Percentiles rank a stretch among this genome's conserved stretches.
phyloP scores from a whole-genome alignment of 2,113 vertebrate genomes.

The Oreotrochilus melanogaster region DNA sequence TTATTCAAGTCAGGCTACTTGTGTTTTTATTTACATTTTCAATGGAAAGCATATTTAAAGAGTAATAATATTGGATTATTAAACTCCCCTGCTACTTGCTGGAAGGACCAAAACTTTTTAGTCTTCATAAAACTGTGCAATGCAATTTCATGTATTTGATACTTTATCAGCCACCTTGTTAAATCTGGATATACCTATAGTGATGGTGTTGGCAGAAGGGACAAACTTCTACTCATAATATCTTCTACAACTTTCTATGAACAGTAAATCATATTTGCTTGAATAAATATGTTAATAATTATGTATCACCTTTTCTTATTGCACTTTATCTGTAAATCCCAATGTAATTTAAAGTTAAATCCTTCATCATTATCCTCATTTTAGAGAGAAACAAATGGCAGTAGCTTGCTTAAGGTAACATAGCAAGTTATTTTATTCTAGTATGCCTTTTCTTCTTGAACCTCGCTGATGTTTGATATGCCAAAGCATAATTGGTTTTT shows the following conservation, averaged over 20 bases:
- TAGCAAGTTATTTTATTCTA: not conserved
- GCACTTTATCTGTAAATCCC: not conserved
- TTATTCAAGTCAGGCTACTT: not conserved
- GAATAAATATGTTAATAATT: not conserved
- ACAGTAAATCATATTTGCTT: not conserved
- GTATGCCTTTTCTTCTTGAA: not conserved
- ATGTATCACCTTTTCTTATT: not conserved
- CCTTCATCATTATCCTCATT: not conserved
- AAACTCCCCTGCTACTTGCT: not conserved
- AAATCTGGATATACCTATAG: not conserved
- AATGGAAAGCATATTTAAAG: not conserved
- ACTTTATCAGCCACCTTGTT: not conserved
- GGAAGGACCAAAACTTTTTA: not conserved
- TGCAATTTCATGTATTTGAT: not conserved
- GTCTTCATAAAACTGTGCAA: not conserved
- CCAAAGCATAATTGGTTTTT: not conserved
- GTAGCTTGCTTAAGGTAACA: not conserved
- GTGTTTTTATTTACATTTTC: constrained; percentile 15
- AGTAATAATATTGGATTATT: not conserved
- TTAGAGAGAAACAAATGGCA: not conserved
- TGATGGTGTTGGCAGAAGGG: not conserved
- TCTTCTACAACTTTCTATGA: not conserved
- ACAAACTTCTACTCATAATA: not conserved
- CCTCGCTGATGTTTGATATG: not conserved
- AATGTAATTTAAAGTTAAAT: not conserved